Evolutionary conservation across 2,888 invertebrate species (phyloP).

Genomic region (Eilema depressum): DNA sequence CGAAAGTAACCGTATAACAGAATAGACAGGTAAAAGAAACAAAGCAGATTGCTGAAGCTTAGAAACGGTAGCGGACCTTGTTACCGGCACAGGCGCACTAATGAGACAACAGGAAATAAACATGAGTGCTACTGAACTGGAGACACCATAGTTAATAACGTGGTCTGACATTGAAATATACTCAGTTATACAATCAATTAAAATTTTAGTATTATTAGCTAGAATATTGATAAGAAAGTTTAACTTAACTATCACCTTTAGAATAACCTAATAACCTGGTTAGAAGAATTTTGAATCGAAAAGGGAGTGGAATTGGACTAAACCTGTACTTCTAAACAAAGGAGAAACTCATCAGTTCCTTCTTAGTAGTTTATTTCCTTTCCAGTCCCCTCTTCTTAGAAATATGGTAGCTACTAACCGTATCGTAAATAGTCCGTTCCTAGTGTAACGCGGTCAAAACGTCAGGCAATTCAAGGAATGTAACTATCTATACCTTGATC

Average conservation of each 20-base stretch:
- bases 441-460: too few relatives aligned
- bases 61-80: conserved; percentile 2
- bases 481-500: too few relatives aligned
- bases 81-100: conserved; percentile 16
- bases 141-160: not conserved
- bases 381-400: too few relatives aligned
- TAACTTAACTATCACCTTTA: too few relatives aligned
- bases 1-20: not conserved
- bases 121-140: not conserved
- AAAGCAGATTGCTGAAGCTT: conserved; percentile 5
- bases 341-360: too few relatives aligned
- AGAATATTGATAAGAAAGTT: not conserved
- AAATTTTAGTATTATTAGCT: not conserved
- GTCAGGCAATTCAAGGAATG: too few relatives aligned
- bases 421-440: too few relatives aligned
- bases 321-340: too few relatives aligned
- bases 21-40: not conserved
- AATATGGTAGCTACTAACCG: too few relatives aligned
- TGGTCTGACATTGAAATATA: not conserved
- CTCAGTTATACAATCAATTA: not conserved
- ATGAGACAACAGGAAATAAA: conserved; percentile 13
- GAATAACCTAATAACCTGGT: not conserved
- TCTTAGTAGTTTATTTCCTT: too few relatives aligned
- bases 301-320: too few relatives aligned
- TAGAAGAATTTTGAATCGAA: not conserved